Evolutionary conservation across 2,888 invertebrate species (phyloP).

Genomic region (Chloroclystis v-ata): DNA sequence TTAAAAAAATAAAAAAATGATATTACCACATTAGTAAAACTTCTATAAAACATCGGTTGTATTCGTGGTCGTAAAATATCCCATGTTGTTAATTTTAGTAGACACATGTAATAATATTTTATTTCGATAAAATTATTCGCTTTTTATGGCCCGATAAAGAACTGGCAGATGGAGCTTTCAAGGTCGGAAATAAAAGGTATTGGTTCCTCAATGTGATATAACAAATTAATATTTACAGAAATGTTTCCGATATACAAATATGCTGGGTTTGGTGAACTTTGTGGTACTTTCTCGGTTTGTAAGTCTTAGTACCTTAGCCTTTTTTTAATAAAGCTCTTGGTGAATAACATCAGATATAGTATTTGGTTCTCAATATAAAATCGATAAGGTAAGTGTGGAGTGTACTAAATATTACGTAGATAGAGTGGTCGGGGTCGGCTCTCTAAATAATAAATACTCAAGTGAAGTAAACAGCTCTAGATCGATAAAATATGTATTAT

Average conservation of each 20-base stretch:
- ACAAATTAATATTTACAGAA: background rate
- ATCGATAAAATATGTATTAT: conserved; percentile 18
- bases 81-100: conserved; percentile 6
- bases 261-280: too few relatives aligned
- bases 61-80: background rate
- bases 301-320: too few relatives aligned
- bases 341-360: background rate
- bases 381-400: conserved; percentile 9
- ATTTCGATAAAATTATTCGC: conserved; percentile 12
- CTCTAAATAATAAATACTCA: conserved; percentile 27
- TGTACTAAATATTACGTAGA: conserved; percentile 14
- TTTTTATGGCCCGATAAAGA: conserved; percentile 17
- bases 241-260: too few relatives aligned
- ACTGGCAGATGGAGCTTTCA: conserved; percentile 14
- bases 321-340: background rate
- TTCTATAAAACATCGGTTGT: background rate
- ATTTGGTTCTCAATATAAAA: conserved; percentile 8
- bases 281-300: too few relatives aligned
- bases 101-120: conserved; percentile 12
- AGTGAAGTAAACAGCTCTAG: conserved; percentile 17
- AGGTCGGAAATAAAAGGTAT: conserved; percentile 13
- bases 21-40: too few relatives aligned
- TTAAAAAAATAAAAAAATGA: too few relatives aligned
- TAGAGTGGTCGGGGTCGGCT: conserved; percentile 12
- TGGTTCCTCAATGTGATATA: background rate